Evolutionary conservation across 2,888 invertebrate genomes (phyloP).

Genomic region (Habroteleia sp.): DNA sequence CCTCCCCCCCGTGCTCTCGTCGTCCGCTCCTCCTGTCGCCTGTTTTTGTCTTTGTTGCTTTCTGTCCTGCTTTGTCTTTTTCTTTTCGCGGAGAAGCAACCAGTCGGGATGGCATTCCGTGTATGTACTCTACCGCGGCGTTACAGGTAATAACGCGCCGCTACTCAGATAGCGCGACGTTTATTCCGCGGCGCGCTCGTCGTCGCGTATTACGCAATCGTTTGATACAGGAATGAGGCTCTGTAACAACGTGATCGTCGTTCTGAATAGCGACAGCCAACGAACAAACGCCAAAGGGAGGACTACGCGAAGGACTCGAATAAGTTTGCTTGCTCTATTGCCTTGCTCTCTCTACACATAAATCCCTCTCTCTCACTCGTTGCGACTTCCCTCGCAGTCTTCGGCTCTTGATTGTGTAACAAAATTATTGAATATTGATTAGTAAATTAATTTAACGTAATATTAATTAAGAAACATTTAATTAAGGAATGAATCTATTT

Average conservation of each 20-base stretch:
- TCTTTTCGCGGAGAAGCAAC: constrained; percentile 14
- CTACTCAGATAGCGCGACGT: constrained; percentile 53
- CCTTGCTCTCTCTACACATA: no score
- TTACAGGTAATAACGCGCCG: constrained; percentile 52
- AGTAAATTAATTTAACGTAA: no score
- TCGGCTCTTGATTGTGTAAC: no score
- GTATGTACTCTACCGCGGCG: constrained; percentile 51
- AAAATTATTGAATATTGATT: no score
- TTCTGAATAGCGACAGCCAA: constrained; percentile 25
- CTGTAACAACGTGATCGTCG: constrained; percentile 40
- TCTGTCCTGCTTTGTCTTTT: neutral
- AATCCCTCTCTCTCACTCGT: no score
- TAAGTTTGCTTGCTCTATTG: constrained; percentile 26
- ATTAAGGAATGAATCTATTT: no score
- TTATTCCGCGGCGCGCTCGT: constrained; percentile 44
- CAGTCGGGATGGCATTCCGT: constrained; percentile 42
- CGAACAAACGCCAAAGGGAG: constrained; percentile 12
- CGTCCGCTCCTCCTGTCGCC: neutral
- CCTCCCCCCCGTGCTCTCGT: no score
- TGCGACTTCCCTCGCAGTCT: no score
- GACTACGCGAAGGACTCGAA: constrained; percentile 3
- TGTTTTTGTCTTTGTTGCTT: neutral
- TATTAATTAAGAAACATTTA: no score
- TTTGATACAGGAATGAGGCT: constrained; percentile 36
- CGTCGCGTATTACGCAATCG: constrained; percentile 52